A percentile compares a stretch with the other conserved stretches of the same genome.
Conservation (phyloP, 2,113 vertebrate genomes). For the Microtus montanus region DNA sequence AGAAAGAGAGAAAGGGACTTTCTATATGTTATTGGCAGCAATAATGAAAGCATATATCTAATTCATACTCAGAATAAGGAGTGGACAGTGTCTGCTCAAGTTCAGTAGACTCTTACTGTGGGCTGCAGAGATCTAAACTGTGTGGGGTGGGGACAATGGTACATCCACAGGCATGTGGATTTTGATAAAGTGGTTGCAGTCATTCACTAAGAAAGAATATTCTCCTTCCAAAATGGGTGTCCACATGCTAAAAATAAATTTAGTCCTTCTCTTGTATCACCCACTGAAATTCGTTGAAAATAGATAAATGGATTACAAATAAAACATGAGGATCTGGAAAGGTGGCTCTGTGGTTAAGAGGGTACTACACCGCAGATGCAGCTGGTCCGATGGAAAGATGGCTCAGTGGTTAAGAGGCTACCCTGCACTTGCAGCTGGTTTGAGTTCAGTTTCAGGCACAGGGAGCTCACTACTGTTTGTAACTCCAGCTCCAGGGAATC, state of each 20-base stretch:
- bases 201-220: not conserved
- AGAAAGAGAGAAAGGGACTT: not conserved
- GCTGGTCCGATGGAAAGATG: not conserved
- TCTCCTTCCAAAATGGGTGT: not conserved
- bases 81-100: not conserved
- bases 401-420: not conserved
- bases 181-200: not conserved
- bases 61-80: not conserved
- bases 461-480: not conserved
- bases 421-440: not conserved
- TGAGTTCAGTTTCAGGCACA: not conserved
- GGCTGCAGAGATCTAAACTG: not conserved
- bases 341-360: not conserved
- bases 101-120: not conserved
- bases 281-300: not conserved
- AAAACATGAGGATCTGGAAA: not conserved
- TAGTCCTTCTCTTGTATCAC: not conserved
- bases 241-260: not conserved
- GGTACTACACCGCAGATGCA: not conserved
- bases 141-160: not conserved
- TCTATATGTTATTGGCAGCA: not conserved
- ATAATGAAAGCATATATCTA: not conserved
- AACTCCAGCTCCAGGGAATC: not conserved
- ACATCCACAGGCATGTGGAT: not conserved
- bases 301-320: not conserved